Evolutionary conservation across 2,113 vertebrate genomes (phyloP), one percentile per base, ranked within the genome.

Genomic region (Sturnus vulgaris): DNA sequence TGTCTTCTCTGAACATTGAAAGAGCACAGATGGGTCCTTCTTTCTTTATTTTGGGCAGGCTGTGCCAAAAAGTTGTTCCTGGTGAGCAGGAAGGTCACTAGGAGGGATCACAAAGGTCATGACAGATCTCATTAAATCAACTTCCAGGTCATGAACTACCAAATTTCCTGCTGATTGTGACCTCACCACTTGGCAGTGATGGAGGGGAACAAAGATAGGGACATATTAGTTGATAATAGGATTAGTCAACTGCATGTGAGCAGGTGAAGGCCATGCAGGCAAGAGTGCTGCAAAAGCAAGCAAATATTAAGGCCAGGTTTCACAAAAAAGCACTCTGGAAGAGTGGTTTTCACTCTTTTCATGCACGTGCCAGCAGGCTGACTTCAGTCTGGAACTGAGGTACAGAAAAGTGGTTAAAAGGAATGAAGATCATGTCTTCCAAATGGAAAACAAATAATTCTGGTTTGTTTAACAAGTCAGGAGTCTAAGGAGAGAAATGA

Each of bases 401-500:
- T 35, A 57, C 30, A 72, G 49, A 47, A 11, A 59, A 88, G 63
- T 1, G 15, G 49, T 82, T 88, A 60, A 71, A 61, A 76, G 65
- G 65, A 76, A 42, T 0, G 30, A 88, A 44, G 84, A 86, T 78
- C 73, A 6, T 35, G 75, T 90, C 66, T 87, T 76, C 66, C 37
- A 65, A 76, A 72, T 0, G 1, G 75, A 92, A 91, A 77, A 65
- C 46, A 79, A 95, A 46, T 65, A 69, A 69, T 86, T 69, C 65
- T 72, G 47, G 65, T 85, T 94, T 94, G 78, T 94, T 95, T 82
- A 90, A 10, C 46, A 92, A 78, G 60, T 95, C 87, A 90, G 77
- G 88, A 65, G 70, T 82, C 82, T 76, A 77, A 69, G 25, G 82
- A 92, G 63, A 55, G 66, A 85, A 82, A 80, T 53, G 59, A 88